A percentile compares a stretch with the other conserved stretches of the same genome.
phyloP scores from a whole-genome alignment of 53 echinoderm and acorn worm genomes.

The Mesocentrotus franciscanus region DNA sequence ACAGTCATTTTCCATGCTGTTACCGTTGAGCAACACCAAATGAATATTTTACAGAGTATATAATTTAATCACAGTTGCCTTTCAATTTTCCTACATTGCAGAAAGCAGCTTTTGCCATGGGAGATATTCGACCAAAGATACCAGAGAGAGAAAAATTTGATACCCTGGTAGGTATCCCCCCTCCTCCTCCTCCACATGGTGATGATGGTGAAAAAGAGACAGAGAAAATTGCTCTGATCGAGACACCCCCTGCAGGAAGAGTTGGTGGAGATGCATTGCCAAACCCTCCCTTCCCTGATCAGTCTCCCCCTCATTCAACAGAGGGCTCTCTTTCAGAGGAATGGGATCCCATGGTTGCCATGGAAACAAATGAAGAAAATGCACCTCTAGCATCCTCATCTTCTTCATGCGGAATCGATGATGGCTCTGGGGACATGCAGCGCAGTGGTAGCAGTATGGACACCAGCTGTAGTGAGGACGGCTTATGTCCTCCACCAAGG shows the following conservation, averaged over 20 bases:
- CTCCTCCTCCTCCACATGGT: not conserved
- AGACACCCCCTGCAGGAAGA: conserved; percentile 40
- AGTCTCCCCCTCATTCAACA: conserved; percentile 3
- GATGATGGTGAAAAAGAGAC: not conserved
- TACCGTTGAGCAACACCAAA: too few species aligned
- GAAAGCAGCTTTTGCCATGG: conserved; percentile 55
- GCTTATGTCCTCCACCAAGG: not conserved
- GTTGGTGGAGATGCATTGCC: conserved; percentile 47
- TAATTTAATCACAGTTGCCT: not conserved
- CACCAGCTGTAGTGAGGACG: conserved; percentile 20
- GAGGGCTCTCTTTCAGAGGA: conserved; percentile 25
- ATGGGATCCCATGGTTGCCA: not conserved
- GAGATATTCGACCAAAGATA: conserved; percentile 10
- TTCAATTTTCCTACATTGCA: not conserved
- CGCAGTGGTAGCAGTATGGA: not conserved
- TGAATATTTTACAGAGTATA: not conserved
- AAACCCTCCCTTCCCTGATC: not conserved
- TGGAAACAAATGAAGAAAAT: not conserved
- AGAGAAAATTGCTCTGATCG: not conserved
- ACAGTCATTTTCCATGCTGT: too few species aligned
- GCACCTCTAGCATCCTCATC: not conserved
- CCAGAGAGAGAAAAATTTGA: conserved; percentile 48
- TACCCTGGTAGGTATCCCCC: not conserved
- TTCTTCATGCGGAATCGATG: not conserved
- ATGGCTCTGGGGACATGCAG: not conserved